Conservation (phyloP, 2,797 vertebrate species). For the Pyrocephalus nanus region DNA sequence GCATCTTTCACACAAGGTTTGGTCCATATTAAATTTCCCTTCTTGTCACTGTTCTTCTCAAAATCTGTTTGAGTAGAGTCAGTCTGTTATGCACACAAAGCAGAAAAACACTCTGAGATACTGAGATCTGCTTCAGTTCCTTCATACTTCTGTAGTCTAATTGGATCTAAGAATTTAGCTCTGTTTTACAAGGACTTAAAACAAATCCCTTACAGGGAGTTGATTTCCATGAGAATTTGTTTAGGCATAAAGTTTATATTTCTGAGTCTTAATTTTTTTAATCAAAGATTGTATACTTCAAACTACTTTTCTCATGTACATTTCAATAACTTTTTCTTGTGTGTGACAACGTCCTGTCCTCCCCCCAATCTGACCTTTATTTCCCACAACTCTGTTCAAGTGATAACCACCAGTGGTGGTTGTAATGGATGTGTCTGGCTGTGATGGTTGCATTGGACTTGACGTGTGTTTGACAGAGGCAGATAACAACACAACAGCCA, state of each 20-base stretch:
- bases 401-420: no score
- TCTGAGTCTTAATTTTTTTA: background rate
- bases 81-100: background rate
- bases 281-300: background rate
- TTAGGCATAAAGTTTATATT: background rate
- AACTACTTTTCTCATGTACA: background rate
- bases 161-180: background rate
- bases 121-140: background rate
- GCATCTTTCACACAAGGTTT: background rate
- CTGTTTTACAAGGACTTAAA: background rate
- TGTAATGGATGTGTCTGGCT: background rate
- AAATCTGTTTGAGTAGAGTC: background rate
- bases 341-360: accelerated
- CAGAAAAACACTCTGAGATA: background rate
- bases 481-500: background rate
- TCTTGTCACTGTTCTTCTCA: background rate
- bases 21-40: background rate
- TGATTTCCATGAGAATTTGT: background rate
- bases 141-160: background rate
- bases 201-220: background rate
- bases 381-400: background rate
- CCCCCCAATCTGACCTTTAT: accelerated
- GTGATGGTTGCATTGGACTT: background rate
- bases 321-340: background rate
- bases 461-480: background rate